Percentiles rank a stretch among this genome's conserved stretches.
phyloP scores from a whole-genome alignment of 2,888 invertebrate species.

The Gortyna flavago region DNA sequence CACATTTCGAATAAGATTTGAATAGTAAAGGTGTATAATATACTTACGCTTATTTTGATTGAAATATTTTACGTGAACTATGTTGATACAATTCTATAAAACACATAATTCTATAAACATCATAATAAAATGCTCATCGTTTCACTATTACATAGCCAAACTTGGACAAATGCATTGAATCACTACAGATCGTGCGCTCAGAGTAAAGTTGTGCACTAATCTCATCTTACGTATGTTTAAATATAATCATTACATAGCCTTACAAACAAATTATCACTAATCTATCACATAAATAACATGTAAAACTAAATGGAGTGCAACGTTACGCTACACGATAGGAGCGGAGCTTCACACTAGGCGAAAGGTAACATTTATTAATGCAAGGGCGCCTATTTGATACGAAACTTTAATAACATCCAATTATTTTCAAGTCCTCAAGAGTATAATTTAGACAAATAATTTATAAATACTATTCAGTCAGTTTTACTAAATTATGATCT shows the following conservation, averaged over 20 bases:
- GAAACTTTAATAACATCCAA: constrained; percentile 31
- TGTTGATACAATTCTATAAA: constrained; percentile 13
- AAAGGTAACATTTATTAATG: constrained; percentile 2
- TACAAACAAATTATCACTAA: constrained; percentile 71
- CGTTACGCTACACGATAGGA: constrained; percentile 24
- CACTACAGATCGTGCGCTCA: constrained; percentile 34
- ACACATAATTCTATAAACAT: constrained; percentile 15
- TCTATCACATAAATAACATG: constrained; percentile 76
- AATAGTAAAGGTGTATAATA: constrained; percentile 10
- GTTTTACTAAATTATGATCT: constrained; percentile 53
- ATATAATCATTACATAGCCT: constrained; percentile 50
- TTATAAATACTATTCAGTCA: constrained; percentile 68
- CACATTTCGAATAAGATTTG: constrained; percentile 20
- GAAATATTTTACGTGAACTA: constrained; percentile 14
- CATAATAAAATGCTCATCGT: constrained; percentile 26
- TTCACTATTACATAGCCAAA: constrained; percentile 54
- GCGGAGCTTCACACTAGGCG: constrained; percentile 20
- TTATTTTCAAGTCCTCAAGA: constrained; percentile 38
- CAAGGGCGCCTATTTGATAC: constrained; percentile 13
- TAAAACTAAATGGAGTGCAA: constrained; percentile 56
- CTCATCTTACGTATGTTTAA: constrained; percentile 45
- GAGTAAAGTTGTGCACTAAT: constrained; percentile 49
- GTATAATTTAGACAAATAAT: constrained; percentile 65
- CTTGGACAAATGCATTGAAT: constrained; percentile 38
- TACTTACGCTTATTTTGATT: constrained; percentile 13